Base-by-base conservation (phyloP, 2,888 invertebrate genomes). In the Pollenia labialis region DNA sequence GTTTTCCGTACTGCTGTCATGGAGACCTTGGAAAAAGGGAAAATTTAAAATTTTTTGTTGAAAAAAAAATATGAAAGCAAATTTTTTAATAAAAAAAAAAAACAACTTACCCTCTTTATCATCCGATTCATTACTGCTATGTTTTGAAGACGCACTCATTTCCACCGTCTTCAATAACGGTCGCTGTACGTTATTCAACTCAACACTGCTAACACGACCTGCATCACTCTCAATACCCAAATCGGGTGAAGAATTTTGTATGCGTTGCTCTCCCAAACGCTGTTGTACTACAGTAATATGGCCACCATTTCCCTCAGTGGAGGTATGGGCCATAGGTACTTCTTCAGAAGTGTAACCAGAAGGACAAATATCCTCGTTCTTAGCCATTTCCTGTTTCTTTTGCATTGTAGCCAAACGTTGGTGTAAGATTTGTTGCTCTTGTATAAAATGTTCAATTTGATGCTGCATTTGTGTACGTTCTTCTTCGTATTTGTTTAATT, bases 181-280 rank as follows among this genome's bases (percentile, higher is more conserved):
- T 68, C 94, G 90, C 72, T 92, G 91, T 9, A 90, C 89, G 71
- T 88, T 91, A 3, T 91, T 89, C 1, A 91, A 76, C 56, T 93
- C 93, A 2, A 91, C 91, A 85, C 94, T 96, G 94, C 89, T 96
- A 91, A 92, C 96, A 95, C 85, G 96, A 95, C 89, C 95, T 54
- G 95, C 95, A 91, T 97, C 97, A 90, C 97, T 97, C 91, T 97
- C 97, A 88, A 98, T 97, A n/a, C 97, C 97, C 90, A 97, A 95
- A 93, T 98, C 98, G 0, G 98, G 97, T 0, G 97, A 97, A 1
- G 96, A 94, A 89, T 94, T 95, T 12, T 94, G 93, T 10, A 93
- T 60, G 6, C 92, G 90, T 14, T 90, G 90, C 4, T 87, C 87
- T n/a, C 88, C 86, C 85, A 86, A 50, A 32, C 60, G 76, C 12